Percentiles rank a stretch among this genome's conserved stretches.
phyloP scores from a whole-genome alignment of 2,113 vertebrate genomes.

The Neolamprologus caudopunctatus region DNA sequence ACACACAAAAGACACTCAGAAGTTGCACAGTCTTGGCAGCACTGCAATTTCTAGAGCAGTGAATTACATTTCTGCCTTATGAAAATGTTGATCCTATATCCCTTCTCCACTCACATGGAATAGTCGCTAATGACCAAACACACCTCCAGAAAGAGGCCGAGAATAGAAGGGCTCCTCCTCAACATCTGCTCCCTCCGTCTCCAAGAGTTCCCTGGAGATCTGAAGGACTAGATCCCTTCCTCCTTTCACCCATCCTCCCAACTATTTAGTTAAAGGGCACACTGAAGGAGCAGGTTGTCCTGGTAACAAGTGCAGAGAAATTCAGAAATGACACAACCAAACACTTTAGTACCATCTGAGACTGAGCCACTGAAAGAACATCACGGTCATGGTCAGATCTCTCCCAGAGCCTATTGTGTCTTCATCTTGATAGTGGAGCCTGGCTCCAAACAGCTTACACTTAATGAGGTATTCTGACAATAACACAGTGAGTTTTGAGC shows the following conservation, averaged over 20 bases:
- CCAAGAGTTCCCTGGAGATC: constrained; percentile 3
- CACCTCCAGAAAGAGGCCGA: constrained; percentile 29
- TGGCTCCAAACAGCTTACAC: background rate
- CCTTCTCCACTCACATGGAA: constrained; percentile 1
- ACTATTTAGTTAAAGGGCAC: constrained; percentile 28
- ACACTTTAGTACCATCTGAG: background rate
- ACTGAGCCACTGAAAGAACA: background rate
- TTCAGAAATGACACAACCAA: constrained; percentile 12
- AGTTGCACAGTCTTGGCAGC: constrained; percentile 35
- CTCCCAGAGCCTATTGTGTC: background rate
- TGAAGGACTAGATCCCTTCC: constrained; percentile 11
- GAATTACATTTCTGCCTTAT: constrained; percentile 18
- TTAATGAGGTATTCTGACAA: background rate
- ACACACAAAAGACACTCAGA: constrained; percentile 18
- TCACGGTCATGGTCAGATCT: background rate
- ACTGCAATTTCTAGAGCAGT: constrained; percentile 13
- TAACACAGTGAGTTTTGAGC: background rate
- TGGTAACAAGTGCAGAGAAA: constrained; percentile 32
- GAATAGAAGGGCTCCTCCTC: constrained; percentile 28
- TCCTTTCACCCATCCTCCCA: background rate
- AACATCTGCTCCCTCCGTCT: constrained; percentile 35
- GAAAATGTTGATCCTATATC: constrained; percentile 25
- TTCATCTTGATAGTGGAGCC: background rate
- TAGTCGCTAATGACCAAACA: constrained; percentile 52
- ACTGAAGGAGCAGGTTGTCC: constrained; percentile 22